Percentiles rank a stretch among this genome's conserved stretches.
Evolutionary conservation across 2,113 vertebrate genomes (phyloP).

Genomic region (Sorex fumeus): DNA sequence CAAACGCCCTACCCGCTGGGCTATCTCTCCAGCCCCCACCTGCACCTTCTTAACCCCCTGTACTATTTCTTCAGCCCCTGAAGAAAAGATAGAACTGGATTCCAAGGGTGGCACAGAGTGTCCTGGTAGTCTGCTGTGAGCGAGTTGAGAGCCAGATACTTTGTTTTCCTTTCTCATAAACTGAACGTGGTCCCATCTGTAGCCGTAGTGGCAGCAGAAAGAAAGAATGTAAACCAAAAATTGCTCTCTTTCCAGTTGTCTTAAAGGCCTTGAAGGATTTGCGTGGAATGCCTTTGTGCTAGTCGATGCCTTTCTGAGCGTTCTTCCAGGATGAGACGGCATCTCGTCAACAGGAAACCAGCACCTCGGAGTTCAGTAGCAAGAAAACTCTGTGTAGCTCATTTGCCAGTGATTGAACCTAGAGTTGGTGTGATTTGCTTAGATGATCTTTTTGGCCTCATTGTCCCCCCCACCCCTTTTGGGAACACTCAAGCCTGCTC

Average conservation of each 20-base stretch:
- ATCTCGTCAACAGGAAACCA: neutral
- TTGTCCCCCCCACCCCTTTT: neutral
- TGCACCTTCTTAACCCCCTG: too few species aligned
- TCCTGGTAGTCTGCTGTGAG: too few species aligned
- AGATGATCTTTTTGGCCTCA: neutral
- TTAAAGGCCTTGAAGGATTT: slow-evolving; percentile 33
- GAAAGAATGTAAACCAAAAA: neutral
- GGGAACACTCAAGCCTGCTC: neutral
- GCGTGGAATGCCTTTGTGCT: slow-evolving; percentile 22
- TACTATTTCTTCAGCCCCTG: too few species aligned
- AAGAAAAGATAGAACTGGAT: too few species aligned
- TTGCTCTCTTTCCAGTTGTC: neutral
- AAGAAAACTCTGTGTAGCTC: neutral
- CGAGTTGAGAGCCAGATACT: too few species aligned
- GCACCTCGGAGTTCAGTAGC: neutral
- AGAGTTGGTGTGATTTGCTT: neutral
- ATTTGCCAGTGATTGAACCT: neutral
- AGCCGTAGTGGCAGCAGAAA: neutral
- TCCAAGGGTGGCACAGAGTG: too few species aligned
- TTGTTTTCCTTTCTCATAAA: neutral
- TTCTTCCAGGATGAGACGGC: slow-evolving; percentile 11
- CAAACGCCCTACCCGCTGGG: too few species aligned
- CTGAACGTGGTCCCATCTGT: neutral
- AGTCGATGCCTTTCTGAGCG: neutral
- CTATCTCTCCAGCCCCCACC: too few species aligned